A percentile compares a stretch with the other conserved stretches of the same genome.
phyloP scores from a whole-genome alignment of 2,888 invertebrate species.

The Lepidochitona cinerea region DNA sequence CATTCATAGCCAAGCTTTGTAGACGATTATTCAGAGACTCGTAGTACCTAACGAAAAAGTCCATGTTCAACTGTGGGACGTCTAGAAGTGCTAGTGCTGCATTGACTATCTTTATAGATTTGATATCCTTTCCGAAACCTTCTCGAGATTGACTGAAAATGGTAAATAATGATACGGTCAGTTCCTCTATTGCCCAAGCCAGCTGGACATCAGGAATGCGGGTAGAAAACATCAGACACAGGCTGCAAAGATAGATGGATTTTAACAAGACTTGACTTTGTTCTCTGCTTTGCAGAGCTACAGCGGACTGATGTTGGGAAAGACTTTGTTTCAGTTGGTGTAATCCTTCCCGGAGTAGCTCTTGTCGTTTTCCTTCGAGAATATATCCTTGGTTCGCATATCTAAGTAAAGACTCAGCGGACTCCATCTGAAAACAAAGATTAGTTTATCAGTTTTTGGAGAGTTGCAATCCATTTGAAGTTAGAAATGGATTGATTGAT shows the following conservation, averaged over 20 bases:
- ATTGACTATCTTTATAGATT: conserved; percentile 13
- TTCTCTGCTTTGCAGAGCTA: conserved; percentile 23
- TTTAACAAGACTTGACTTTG: conserved; percentile 24
- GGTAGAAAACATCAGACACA: conserved; percentile 23
- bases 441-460: too few species aligned
- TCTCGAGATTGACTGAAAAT: background rate
- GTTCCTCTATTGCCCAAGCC: conserved; percentile 21
- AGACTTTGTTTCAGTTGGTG: conserved; percentile 20
- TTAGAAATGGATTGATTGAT: too few species aligned
- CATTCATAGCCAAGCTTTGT: too few species aligned
- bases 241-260: conserved; percentile 22
- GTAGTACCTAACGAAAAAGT: too few species aligned
- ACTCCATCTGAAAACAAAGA: conserved; percentile 17
- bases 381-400: conserved; percentile 15
- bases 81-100: conserved; percentile 12
- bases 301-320: conserved; percentile 14
- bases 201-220: conserved; percentile 14
- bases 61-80: conserved; percentile 5
- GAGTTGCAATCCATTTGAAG: too few species aligned
- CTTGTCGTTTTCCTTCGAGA: background rate
- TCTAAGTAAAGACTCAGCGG: conserved; percentile 28
- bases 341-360: background rate
- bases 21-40: too few species aligned
- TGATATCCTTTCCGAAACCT: conserved; percentile 1
- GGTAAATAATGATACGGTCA: conserved; percentile 23